A percentile compares a stretch with the other conserved stretches of the same genome.
phyloP scores from a whole-genome alignment of 1,140 invertebrate genomes.

The Dinothrombium tinctorium region DNA sequence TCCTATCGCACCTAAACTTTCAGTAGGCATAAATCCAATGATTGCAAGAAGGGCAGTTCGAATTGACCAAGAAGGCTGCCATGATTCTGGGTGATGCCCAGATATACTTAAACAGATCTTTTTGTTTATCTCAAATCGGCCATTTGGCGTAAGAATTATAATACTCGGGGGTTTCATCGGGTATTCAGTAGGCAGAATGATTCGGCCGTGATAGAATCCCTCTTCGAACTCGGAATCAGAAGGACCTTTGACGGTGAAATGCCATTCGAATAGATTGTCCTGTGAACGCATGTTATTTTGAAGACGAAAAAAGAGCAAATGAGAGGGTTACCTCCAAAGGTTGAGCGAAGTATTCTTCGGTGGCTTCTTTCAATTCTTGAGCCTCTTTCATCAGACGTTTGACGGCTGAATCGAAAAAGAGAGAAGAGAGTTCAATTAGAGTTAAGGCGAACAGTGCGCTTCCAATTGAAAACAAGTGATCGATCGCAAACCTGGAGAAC shows the following conservation, averaged over 20 bases:
- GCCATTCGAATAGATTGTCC: conserved; percentile 94
- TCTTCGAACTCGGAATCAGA: conserved; percentile 62
- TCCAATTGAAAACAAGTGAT: too few relatives aligned
- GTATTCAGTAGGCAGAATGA: conserved; percentile 67
- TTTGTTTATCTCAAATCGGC: conserved; percentile 75
- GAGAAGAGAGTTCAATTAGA: too few relatives aligned
- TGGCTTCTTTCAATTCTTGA: conserved; percentile 52
- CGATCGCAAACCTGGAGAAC: too few relatives aligned
- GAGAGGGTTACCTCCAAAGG: conserved; percentile 41
- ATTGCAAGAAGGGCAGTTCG: conserved; percentile 72
- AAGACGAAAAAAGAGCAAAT: neutral
- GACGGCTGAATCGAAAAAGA: conserved; percentile 36
- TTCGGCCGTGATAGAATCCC: conserved; percentile 73
- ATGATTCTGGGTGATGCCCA: conserved; percentile 88
- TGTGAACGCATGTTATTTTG: conserved; percentile 17
- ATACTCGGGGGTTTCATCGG: conserved; percentile 95
- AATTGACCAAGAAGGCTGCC: conserved; percentile 88
- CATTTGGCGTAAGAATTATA: conserved; percentile 82
- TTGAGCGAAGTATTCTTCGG: conserved; percentile 68
- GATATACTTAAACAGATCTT: conserved; percentile 93
- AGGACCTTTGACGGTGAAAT: conserved; percentile 78
- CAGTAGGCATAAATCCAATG: conserved; percentile 81
- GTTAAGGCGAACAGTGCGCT: too few relatives aligned
- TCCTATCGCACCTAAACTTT: conserved; percentile 63
- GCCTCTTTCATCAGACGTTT: conserved; percentile 84